Conservation (phyloP, 1,140 invertebrate genomes). For the Ooceraea biroi region DNA sequence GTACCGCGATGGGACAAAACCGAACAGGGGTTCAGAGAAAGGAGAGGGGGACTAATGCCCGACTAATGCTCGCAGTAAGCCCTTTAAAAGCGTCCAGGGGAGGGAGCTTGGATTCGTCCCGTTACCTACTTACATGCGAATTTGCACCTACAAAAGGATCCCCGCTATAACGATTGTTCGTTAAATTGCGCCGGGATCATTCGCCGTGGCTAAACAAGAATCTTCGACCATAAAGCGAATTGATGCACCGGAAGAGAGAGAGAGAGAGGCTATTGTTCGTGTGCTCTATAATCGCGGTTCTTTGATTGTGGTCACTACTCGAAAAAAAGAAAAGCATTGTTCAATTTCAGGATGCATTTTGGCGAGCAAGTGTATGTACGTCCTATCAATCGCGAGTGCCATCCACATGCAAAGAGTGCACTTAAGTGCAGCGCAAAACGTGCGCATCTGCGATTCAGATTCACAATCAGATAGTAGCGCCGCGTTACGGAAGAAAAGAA, state of each 20-base stretch:
- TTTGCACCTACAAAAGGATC: constrained; percentile 75
- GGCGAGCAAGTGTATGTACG: not conserved
- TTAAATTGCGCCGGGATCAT: constrained; percentile 35
- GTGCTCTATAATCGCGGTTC: not conserved
- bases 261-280: not conserved
- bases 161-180: constrained; percentile 13
- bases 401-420: too few species aligned
- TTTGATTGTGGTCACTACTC: constrained; percentile 39
- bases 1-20: constrained; percentile 67
- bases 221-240: constrained; percentile 18
- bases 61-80: constrained; percentile 69
- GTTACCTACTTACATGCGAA: constrained; percentile 78
- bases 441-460: too few species aligned
- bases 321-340: not conserved
- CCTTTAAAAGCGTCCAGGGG: constrained; percentile 74
- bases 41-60: constrained; percentile 63
- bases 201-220: constrained; percentile 12
- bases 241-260: constrained; percentile 14
- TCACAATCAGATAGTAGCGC: too few species aligned
- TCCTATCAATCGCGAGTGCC: not conserved
- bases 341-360: not conserved
- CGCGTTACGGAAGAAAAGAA: not conserved
- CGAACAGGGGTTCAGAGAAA: constrained; percentile 36
- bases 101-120: constrained; percentile 29
- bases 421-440: too few species aligned